Evolutionary conservation across 2,888 invertebrate genomes (phyloP).

Genomic region (Trichogramma evanescens): DNA sequence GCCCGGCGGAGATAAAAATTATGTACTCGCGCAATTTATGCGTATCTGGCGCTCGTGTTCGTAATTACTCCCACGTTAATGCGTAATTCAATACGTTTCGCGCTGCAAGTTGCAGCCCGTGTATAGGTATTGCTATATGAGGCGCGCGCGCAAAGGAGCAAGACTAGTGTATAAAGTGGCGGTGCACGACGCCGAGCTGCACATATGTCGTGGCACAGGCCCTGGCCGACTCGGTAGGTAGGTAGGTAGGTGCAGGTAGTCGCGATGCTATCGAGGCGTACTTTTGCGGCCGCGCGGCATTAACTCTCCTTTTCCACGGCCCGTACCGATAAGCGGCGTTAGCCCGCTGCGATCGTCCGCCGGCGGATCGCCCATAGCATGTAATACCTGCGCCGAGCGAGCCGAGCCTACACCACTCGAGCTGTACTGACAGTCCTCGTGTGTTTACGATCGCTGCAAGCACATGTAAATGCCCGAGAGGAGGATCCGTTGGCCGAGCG

Average conservation of each 20-base stretch:
- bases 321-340: neutral
- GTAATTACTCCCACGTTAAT: too few relatives aligned
- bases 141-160: neutral
- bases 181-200: neutral
- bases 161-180: neutral
- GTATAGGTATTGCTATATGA: too few relatives aligned
- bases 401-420: neutral
- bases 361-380: neutral
- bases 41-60: too few relatives aligned
- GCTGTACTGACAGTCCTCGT: neutral
- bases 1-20: too few relatives aligned
- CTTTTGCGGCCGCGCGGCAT: neutral
- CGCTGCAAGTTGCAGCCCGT: neutral
- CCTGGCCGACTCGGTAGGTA: too few relatives aligned
- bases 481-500: too few relatives aligned
- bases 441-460: constrained; percentile 14
- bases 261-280: too few relatives aligned
- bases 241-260: too few relatives aligned
- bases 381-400: neutral
- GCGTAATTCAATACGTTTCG: constrained; percentile 1
- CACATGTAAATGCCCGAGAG: neutral
- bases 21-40: too few relatives aligned
- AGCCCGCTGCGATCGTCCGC: neutral
- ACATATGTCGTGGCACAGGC: too few relatives aligned
- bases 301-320: constrained; percentile 3